Evolutionary conservation across 2,113 vertebrate genomes (phyloP).

Genomic region (Kryptolebias marmoratus): DNA sequence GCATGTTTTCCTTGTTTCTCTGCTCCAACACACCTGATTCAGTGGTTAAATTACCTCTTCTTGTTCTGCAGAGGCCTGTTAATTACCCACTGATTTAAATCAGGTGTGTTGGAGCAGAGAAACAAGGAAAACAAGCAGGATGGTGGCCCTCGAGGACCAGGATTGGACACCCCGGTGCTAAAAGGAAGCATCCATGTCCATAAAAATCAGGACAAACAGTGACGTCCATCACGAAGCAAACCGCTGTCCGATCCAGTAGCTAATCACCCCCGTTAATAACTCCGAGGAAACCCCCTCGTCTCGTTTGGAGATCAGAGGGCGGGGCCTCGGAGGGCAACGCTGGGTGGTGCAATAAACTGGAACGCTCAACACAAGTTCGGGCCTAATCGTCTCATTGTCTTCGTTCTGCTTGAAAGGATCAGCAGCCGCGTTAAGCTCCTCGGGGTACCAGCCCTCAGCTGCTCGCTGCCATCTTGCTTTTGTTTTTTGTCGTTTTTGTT

Average conservation of each 20-base stretch:
- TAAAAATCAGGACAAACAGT: conserved; percentile 12
- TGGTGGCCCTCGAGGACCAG: no score
- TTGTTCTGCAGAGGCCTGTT: no score
- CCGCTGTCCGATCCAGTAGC: conserved; percentile 5
- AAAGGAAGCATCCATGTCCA: conserved; percentile 29
- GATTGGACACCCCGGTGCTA: not conserved
- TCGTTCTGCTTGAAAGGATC: conserved; percentile 73
- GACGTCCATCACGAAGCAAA: not conserved
- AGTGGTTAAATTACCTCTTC: no score
- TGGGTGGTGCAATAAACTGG: conserved; percentile 50
- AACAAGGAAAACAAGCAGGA: no score
- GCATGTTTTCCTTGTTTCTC: no score
- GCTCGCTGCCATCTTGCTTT: conserved; percentile 60
- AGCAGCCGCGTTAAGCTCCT: conserved; percentile 63
- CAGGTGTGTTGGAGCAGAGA: no score
- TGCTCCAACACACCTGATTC: no score
- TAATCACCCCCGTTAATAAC: conserved; percentile 39
- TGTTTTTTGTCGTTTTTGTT: conserved; percentile 41
- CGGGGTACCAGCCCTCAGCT: conserved; percentile 50
- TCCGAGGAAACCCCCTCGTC: not conserved
- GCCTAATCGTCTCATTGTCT: conserved; percentile 74
- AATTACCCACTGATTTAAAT: no score
- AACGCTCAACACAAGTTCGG: conserved; percentile 62
- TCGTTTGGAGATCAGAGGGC: conserved; percentile 29
- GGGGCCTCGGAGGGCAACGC: conserved; percentile 35